phyloP scores from a whole-genome alignment of 2,797 vertebrate genomes.

The Podarcis siculus region DNA sequence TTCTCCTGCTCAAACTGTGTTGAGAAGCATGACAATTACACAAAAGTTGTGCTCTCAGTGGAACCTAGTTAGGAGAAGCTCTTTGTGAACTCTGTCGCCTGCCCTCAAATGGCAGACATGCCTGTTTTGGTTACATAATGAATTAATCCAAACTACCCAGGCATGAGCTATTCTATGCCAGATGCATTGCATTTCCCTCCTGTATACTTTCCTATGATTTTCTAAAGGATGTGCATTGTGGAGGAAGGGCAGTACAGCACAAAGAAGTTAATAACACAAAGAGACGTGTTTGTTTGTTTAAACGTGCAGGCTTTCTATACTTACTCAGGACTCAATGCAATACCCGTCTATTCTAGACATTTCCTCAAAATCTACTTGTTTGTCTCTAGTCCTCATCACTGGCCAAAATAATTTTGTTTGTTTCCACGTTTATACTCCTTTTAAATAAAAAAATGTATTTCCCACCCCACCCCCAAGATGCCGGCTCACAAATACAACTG shows the following conservation, averaged over 20 bases:
- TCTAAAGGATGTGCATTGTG: not conserved
- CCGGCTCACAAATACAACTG: too few species aligned
- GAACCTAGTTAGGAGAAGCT: not conserved
- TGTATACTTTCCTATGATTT: not conserved
- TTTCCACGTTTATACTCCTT: too few species aligned
- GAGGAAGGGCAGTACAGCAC: not conserved
- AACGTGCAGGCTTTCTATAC: not conserved
- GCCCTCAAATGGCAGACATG: not conserved
- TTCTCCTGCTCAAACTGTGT: not conserved
- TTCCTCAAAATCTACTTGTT: not conserved
- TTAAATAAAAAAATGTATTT: too few species aligned
- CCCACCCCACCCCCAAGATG: too few species aligned
- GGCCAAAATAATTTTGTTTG: not conserved
- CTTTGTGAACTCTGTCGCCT: not conserved
- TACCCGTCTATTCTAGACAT: not conserved
- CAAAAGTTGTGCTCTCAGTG: not conserved
- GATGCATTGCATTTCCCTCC: not conserved
- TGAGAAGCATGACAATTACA: not conserved
- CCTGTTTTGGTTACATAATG: not conserved
- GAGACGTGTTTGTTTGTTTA: not conserved
- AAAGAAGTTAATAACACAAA: not conserved
- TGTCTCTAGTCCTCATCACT: not conserved
- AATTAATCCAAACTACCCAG: not conserved
- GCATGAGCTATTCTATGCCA: not conserved
- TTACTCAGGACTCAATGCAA: too few species aligned